Evolutionary conservation across 64 coral and sea anemone species (phyloP), one percentile per base, ranked within the genome.

Genomic region (Porites lutea): DNA sequence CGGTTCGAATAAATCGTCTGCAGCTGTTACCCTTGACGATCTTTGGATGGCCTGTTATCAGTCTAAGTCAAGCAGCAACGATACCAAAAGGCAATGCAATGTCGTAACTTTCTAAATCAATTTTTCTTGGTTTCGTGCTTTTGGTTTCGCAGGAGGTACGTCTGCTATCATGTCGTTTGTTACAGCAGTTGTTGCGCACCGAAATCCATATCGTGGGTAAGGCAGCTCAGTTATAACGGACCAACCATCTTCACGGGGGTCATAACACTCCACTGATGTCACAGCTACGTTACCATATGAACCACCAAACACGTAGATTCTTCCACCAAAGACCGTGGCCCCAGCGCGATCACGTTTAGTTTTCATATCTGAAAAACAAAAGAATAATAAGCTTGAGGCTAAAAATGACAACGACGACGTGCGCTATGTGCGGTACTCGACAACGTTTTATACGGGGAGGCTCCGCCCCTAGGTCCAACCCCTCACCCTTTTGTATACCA

Each of bases 241-340:
- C 96, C 96, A 98, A 48, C 91, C 77, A 50, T 93, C 61, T 63
- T 70, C 22, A 4, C 58, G 79, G 45, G 86, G 52, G 58, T 92
- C 87, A 57, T 98, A 98, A 89, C 96, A 98, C 74, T 98, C 96
- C 6, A 98, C 96, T 6, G 96, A 95, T 61, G 92, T 91, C 48
- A 95, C 87, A 21, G 89, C 82, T 13, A 98, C 86, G 90, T 95
- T 88, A 11, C 96, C 96, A 83, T 93, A 98, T 13, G 96, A 98
- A 82, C 96, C 96, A 14, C 96, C 96, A 47, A 98, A 92, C 9
- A 95, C 93, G 71, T 98, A 98, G 45, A 98, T 98, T 87, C 95
- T 98, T 3, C 90, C 90, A 14, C 87, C 74, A 74, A 95, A 98
- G 10, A 47, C 86, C 22, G 93, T 87, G 5, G 93, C 93, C 19